A percentile compares a stretch with the other conserved stretches of the same genome.
Evolutionary conservation across 2,888 invertebrate species (phyloP).

Genomic region (Oligia latruncula): DNA sequence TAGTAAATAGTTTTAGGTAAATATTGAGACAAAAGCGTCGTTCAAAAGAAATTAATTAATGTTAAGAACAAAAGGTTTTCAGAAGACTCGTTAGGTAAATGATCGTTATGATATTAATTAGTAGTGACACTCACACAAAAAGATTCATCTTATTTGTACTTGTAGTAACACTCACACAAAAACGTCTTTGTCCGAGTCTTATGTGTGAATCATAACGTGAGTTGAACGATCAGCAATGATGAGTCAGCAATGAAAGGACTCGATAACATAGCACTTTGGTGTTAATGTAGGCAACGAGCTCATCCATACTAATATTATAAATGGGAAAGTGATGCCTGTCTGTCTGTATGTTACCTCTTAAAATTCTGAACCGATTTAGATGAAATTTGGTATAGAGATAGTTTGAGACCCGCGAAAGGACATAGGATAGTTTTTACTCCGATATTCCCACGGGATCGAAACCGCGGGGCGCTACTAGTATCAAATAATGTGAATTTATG

Average conservation of each 20-base stretch:
- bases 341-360: too few species aligned
- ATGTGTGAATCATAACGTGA: constrained; percentile 30
- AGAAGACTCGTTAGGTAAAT: constrained; percentile 18
- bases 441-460: too few species aligned
- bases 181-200: constrained; percentile 36
- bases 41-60: constrained; percentile 9
- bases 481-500: background rate
- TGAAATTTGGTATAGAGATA: too few species aligned
- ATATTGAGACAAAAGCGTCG: constrained; percentile 4
- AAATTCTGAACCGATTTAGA: too few species aligned
- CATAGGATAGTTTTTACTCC: too few species aligned
- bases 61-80: constrained; percentile 30
- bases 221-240: constrained; percentile 40
- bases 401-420: too few species aligned
- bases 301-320: too few species aligned
- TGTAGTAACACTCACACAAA: constrained; percentile 18
- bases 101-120: constrained; percentile 18
- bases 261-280: constrained; percentile 4
- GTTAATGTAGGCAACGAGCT: background rate
- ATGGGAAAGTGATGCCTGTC: too few species aligned
- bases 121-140: constrained; percentile 26
- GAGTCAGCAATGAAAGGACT: constrained; percentile 22
- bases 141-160: background rate
- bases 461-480: too few species aligned
- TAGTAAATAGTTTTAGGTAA: constrained; percentile 4